Evolutionary conservation across 2,888 invertebrate species (phyloP).

Genomic region (Exocentrus adspersus): DNA sequence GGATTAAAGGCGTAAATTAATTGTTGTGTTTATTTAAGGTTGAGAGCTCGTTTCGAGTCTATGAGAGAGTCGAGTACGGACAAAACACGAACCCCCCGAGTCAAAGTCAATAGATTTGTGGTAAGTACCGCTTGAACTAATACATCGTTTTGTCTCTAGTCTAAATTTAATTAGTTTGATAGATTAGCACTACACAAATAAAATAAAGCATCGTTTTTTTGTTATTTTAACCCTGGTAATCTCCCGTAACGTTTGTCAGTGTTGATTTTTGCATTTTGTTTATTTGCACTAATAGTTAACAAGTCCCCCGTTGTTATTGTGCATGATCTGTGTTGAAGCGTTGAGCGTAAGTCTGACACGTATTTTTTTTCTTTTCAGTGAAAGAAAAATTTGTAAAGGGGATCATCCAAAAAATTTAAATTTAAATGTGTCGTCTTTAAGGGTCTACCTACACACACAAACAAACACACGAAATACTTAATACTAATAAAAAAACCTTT

Average conservation of each 20-base stretch:
- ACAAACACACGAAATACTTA: too few relatives aligned
- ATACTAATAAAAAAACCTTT: slow-evolving; percentile 39
- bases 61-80: slow-evolving; percentile 71
- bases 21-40: slow-evolving; percentile 65
- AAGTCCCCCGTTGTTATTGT: slow-evolving; percentile 31
- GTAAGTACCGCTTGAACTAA: slow-evolving; percentile 68
- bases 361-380: slow-evolving; percentile 44
- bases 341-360: slow-evolving; percentile 30
- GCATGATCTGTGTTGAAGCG: slow-evolving; percentile 36
- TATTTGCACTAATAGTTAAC: slow-evolving; percentile 41
- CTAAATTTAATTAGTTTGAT: slow-evolving; percentile 18
- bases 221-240: neutral
- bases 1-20: too few relatives aligned
- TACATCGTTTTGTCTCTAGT: neutral
- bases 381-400: slow-evolving; percentile 39
- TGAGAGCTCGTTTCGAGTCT: slow-evolving; percentile 89
- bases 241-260: slow-evolving; percentile 22
- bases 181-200: slow-evolving; percentile 38
- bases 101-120: slow-evolving; percentile 92
- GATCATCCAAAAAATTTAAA: slow-evolving; percentile 40
- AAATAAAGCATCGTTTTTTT: slow-evolving; percentile 19
- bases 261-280: slow-evolving; percentile 43
- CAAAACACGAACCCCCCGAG: slow-evolving; percentile 66
- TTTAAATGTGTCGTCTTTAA: slow-evolving; percentile 33
- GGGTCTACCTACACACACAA: slow-evolving; percentile 26